Conservation (phyloP, 2,797 vertebrate species). For the Danio kyathit region DNA sequence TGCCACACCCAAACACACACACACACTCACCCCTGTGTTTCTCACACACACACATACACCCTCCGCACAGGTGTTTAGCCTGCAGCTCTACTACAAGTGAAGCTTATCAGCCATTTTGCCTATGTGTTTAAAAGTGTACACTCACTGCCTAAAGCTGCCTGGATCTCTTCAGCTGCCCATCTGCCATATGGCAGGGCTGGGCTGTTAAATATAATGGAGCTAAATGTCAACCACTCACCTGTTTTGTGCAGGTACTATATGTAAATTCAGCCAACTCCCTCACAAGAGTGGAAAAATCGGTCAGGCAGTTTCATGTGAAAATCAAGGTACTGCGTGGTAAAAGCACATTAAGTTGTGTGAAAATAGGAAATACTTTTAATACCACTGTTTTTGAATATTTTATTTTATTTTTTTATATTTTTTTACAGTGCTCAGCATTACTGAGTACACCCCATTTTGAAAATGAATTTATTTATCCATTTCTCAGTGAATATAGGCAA, state of each 20-base stretch:
- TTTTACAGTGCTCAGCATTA: too few species aligned
- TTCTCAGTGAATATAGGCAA: too few species aligned
- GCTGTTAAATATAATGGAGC: conserved; percentile 44
- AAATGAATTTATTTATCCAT: too few species aligned
- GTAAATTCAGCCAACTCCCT: conserved; percentile 1
- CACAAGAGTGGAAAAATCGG: not conserved
- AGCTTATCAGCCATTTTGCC: conserved; percentile 57
- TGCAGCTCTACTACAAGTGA: conserved; percentile 63
- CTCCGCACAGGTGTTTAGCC: conserved; percentile 65
- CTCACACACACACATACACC: conserved; percentile 54
- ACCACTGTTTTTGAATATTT: too few species aligned
- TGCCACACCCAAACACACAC: conserved; percentile 40
- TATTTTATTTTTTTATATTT: too few species aligned
- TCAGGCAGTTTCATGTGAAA: not conserved
- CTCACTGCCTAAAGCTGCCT: conserved; percentile 53
- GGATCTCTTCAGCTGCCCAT: conserved; percentile 43
- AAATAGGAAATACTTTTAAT: not conserved
- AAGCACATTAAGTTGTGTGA: not conserved
- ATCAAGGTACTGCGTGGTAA: not conserved
- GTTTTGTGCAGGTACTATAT: conserved; percentile 31
- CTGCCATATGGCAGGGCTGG: conserved; percentile 46
- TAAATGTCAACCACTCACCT: conserved; percentile 29
- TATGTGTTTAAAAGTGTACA: conserved; percentile 40
- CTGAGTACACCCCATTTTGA: too few species aligned
- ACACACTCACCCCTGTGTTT: conserved; percentile 23